Conservation (phyloP, 2,888 invertebrate species). For the Amblyjoppa fuscipennis region DNA sequence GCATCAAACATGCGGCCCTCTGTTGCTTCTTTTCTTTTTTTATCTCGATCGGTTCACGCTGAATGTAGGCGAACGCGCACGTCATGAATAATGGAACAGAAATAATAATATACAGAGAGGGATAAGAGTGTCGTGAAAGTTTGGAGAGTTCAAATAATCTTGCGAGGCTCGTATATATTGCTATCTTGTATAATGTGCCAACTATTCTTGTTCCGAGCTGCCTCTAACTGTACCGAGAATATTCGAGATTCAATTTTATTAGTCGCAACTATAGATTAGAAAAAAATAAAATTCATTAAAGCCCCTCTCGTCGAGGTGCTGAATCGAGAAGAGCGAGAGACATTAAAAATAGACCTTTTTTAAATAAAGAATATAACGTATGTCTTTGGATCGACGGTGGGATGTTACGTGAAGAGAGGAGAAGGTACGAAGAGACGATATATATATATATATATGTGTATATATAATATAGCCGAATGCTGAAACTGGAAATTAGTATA, state of each 20-base stretch:
- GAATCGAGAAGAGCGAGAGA: neutral
- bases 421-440: slow-evolving; percentile 37
- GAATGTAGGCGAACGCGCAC: slow-evolving; percentile 30
- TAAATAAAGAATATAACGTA: slow-evolving; percentile 10
- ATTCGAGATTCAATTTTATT: neutral
- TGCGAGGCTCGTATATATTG: neutral
- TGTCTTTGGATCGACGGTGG: slow-evolving; percentile 32
- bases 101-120: slow-evolving; percentile 25
- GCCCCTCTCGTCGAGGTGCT: neutral
- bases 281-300: neutral
- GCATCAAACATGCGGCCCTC: slow-evolving; percentile 53
- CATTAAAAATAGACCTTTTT: neutral
- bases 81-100: slow-evolving; percentile 38
- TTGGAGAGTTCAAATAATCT: slow-evolving; percentile 39
- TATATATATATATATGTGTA: neutral
- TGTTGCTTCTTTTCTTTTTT: slow-evolving; percentile 38
- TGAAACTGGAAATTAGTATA: slow-evolving; percentile 62
- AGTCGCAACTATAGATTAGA: neutral
- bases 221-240: slow-evolving; percentile 26
- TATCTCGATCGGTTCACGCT: slow-evolving; percentile 35
- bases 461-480: neutral
- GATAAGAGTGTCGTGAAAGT: slow-evolving; percentile 44
- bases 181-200: slow-evolving; percentile 20
- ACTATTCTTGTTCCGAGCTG: slow-evolving; percentile 31
- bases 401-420: slow-evolving; percentile 24